Evolutionary conservation across 2,797 vertebrate species (phyloP), one percentile per base, ranked within the genome.

Genomic region (Muraenolepis orangiensis): DNA sequence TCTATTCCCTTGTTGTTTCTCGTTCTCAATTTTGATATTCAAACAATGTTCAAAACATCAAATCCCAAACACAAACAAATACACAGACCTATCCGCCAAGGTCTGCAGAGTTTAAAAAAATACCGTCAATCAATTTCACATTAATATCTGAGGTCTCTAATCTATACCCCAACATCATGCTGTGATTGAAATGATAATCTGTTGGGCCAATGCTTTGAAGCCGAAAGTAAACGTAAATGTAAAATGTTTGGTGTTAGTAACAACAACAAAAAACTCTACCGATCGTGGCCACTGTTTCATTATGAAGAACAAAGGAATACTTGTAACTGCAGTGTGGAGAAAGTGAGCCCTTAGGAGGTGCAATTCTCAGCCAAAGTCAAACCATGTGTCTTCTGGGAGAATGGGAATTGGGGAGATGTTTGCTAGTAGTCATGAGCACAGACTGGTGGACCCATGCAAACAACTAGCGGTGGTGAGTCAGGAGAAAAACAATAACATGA

Each of bases 11-110:
- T 66, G 72, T 74, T 76, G n/a, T 57, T 78, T 79, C 76, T 23
- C 40, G n/a, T 57, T 75, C 66, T 84, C 72, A 57, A 84, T 79
- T 70, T 76, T 82, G 79, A 77, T 86, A 91, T 92, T 90, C 88
- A 90, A 91, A 89, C 88, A 90, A 87, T 83, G 85, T 87, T n/a
- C n/a, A n/a, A n/a, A n/a, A n/a, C n/a, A 87, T 89, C 89, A 92
- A 82, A 90, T 81, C 80, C 80, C 75, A 76, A 80, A 89, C 90
- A 90, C 86, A 90, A 90, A 91, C 88, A 83, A 86, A 87, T 88
- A 18, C 87, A 80, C 51, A 23, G 51, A n/a, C 51, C 87, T 87
- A 88, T 86, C 85, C 79, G 75, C 85, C 82, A 84, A 81, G 89
- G 89, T 89, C 85, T 88, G 85, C 84, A 72, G 74, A 74, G 88